Evolutionary conservation across 2,888 invertebrate species (phyloP), one percentile per base, ranked within the genome.

Genomic region (Aphidius colemani): DNA sequence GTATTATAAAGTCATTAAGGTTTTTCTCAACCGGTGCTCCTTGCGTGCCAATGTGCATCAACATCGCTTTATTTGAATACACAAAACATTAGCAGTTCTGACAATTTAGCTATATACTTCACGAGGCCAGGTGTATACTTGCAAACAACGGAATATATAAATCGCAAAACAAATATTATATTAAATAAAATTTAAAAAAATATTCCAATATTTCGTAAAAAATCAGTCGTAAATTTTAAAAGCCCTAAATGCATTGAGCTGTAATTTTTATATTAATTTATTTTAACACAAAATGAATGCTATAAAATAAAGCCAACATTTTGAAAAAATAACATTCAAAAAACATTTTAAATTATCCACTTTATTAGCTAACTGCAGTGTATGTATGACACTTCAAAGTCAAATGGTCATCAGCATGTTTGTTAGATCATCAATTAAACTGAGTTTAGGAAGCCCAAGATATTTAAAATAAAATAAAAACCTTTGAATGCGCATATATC

Each of bases 1-100:
- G 79, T 79, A 80, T 79, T 80, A 80, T 79, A 79, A 80, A 79
- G 71, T 73, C 80, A 79, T 80, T 79, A 79, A 75, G 72, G 66
- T 65, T 66, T 61, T 64, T 48, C 66, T 59, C 53, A 57, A 55
- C 53, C 53, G 61, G 49, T 62, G 68, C 66, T 71, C 5, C 67
- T 74, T 75, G 77, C 76, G 79, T 75, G 78, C 74, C 69, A 74
- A 74, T 69, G 70, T 72, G 69, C 75, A 73, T 75, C 74, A 72
- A 67, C 74, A 73, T 48, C 39, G 57, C 46, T 77, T 77, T 78
- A 78, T 78, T 78, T 76, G 76, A 78, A 78, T 80, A 77, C 76
- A 78, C 78, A 77, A 79, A 79, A 76, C 79, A 76, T 79, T 78
- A 78, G 76, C 75, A 75, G 75, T 74, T 72, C 57, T 61, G 58